Percentiles rank a stretch among this genome's conserved stretches.
Evolutionary conservation across 2,888 invertebrate species (phyloP).

Genomic region (Venusia cambrica): DNA sequence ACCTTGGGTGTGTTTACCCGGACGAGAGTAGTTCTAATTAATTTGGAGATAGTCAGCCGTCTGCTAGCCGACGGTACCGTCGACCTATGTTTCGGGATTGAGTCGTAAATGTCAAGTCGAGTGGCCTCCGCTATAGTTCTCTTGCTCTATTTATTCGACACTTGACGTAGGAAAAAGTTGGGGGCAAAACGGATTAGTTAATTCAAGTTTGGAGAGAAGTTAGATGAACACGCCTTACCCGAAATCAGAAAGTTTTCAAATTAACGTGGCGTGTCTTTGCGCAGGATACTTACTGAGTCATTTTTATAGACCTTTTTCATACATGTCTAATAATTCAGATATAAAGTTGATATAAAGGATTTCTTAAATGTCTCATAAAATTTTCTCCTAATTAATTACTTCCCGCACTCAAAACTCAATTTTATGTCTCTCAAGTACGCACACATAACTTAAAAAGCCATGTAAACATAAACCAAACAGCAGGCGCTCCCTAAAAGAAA

Average conservation of each 20-base stretch:
- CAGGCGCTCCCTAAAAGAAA: conserved; percentile 55
- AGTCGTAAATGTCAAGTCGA: conserved; percentile 78
- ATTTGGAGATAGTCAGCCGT: conserved; percentile 58
- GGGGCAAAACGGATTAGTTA: conserved; percentile 42
- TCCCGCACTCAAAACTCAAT: conserved; percentile 58
- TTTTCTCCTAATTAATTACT: conserved; percentile 49
- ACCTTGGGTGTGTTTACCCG: conserved; percentile 19
- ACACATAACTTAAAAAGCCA: conserved; percentile 50
- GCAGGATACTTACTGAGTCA: too few species aligned
- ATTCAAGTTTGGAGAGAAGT: conserved; percentile 50
- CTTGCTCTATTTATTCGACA: conserved; percentile 64
- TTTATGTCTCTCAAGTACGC: conserved; percentile 43
- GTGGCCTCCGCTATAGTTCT: conserved; percentile 65
- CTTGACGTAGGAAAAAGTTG: conserved; percentile 53
- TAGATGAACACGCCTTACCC: conserved; percentile 52
- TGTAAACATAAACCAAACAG: conserved; percentile 72
- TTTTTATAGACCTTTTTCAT: too few species aligned
- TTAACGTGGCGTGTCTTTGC: conserved; percentile 28
- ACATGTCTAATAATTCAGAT: too few species aligned
- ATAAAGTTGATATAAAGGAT: too few species aligned
- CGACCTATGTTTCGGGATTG: conserved; percentile 70
- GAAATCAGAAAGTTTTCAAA: conserved; percentile 53
- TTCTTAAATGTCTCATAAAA: too few species aligned
- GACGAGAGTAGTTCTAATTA: conserved; percentile 51
- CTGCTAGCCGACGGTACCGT: conserved; percentile 44